phyloP scores from a whole-genome alignment of 2,888 invertebrate species.

The Aplocera efformata region DNA sequence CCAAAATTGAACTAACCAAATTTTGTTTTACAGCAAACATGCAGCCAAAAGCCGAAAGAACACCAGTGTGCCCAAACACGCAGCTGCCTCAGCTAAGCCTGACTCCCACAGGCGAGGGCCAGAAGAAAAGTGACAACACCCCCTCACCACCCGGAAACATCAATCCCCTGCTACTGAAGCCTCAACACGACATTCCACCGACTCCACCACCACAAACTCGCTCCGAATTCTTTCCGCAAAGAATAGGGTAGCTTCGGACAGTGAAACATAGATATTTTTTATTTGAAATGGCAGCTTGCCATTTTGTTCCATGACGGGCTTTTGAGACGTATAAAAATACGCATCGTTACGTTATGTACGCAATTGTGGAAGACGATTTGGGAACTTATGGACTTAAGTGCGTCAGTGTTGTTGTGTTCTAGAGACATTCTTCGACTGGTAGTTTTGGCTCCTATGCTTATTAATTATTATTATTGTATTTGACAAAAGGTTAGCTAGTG shows the following conservation, averaged over 20 bases:
- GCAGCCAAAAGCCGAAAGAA: constrained; percentile 68
- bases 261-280: constrained; percentile 39
- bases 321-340: constrained; percentile 66
- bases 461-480: no score
- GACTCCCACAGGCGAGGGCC: constrained; percentile 55
- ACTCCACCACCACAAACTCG: constrained; percentile 67
- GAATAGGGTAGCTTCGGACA: constrained; percentile 57
- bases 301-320: constrained; percentile 59
- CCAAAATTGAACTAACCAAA: not conserved
- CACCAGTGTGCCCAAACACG: constrained; percentile 55
- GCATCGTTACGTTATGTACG: constrained; percentile 52
- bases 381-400: constrained; percentile 40
- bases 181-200: constrained; percentile 67
- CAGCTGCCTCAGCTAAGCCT: constrained; percentile 61
- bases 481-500: no score
- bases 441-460: no score
- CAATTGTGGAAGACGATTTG: constrained; percentile 44
- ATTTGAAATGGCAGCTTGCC: constrained; percentile 68
- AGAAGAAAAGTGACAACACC: constrained; percentile 47
- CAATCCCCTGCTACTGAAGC: constrained; percentile 63
- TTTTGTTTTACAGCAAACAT: constrained; percentile 51
- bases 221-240: constrained; percentile 64
- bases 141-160: constrained; percentile 41
- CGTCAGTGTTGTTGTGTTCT: constrained; percentile 35
- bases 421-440: no score